Conservation (phyloP, 92 coral and sea anemone species). For the Palythoa heliodiscus region DNA sequence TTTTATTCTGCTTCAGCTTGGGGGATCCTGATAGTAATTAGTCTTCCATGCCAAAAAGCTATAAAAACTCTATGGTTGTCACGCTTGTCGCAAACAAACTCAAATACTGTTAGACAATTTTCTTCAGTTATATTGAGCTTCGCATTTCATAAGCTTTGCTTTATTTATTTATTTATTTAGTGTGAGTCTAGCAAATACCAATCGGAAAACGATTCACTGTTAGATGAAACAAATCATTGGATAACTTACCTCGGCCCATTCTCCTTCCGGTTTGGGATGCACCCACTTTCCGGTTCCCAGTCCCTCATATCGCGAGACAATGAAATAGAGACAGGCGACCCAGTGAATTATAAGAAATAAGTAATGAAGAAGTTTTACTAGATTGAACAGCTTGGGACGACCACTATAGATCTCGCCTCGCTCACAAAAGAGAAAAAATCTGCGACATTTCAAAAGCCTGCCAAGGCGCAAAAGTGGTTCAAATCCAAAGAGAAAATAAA, state of each 20-base stretch:
- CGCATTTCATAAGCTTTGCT: no score
- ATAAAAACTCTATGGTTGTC: no score
- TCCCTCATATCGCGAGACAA: conserved; percentile 85
- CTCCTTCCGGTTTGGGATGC: conserved; percentile 70
- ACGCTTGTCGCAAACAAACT: no score
- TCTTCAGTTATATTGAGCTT: no score
- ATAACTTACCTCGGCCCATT: conserved; percentile 81
- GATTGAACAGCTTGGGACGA: conserved; percentile 90
- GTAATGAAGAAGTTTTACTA: conserved; percentile 85
- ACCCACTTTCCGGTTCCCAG: conserved; percentile 89
- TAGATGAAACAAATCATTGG: no score
- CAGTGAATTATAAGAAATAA: conserved; percentile 93
- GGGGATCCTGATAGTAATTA: no score
- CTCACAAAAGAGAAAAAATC: conserved; percentile 85
- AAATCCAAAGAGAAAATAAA: conserved; percentile 72
- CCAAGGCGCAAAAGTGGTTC: conserved; percentile 84
- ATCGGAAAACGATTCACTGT: no score
- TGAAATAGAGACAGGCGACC: conserved; percentile 92
- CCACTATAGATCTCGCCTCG: conserved; percentile 92
- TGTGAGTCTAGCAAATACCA: no score
- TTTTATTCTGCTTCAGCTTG: no score
- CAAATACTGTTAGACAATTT: no score
- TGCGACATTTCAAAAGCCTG: conserved; percentile 76
- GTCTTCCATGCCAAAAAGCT: no score
- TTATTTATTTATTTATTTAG: no score